Conservation (phyloP, 2,888 invertebrate genomes). For the Oxycera nigricornis region DNA sequence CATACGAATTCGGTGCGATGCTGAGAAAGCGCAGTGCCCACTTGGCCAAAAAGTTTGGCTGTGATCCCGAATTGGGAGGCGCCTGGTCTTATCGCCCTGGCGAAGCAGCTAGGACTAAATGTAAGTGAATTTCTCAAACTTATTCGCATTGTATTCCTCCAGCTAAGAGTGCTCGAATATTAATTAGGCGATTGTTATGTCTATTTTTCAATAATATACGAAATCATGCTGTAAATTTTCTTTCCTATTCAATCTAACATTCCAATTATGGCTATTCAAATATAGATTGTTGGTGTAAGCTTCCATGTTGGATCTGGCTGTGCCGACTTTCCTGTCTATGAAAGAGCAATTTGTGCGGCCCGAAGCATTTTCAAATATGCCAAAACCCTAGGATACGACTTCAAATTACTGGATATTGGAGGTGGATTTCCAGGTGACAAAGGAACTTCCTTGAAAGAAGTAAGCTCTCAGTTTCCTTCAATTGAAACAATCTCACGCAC, state of each 20-base stretch:
- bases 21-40: constrained; percentile 82
- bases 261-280: too few species aligned
- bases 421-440: constrained; percentile 89
- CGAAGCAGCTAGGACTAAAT: constrained; percentile 77
- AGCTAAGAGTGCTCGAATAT: too few species aligned
- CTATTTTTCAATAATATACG: too few species aligned
- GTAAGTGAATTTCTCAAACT: constrained; percentile 58
- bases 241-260: too few species aligned
- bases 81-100: constrained; percentile 75
- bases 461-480: not conserved
- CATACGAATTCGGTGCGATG: constrained; percentile 88
- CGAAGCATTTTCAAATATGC: constrained; percentile 79
- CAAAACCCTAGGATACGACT: constrained; percentile 74
- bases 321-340: constrained; percentile 80
- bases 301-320: constrained; percentile 97
- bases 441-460: constrained; percentile 69
- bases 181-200: too few species aligned
- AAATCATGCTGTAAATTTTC: too few species aligned
- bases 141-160: too few species aligned
- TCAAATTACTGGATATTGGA: constrained; percentile 87
- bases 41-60: constrained; percentile 96
- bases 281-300: constrained; percentile 75
- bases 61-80: constrained; percentile 80
- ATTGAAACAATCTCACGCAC: not conserved
- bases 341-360: constrained; percentile 77